Conservation (phyloP, 2,113 vertebrate genomes). For the Ailuropoda melanoleuca region DNA sequence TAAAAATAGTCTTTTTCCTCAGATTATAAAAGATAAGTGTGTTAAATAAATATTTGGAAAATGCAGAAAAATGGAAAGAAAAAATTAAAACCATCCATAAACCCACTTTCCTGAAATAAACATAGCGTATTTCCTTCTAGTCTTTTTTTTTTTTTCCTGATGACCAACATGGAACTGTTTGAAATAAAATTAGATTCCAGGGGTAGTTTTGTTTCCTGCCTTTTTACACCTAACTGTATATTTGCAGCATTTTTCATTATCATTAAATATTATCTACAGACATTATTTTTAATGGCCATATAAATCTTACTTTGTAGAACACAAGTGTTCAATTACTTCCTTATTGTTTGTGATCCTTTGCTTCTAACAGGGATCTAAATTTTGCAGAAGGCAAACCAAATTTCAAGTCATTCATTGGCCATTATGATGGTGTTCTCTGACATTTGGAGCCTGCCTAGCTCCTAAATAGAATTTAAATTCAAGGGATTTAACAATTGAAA, state of each 20-base stretch:
- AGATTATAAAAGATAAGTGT: not conserved
- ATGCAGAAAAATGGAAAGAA: not conserved
- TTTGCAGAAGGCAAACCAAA: slow-evolving; percentile 45
- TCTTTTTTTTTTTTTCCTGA: not conserved
- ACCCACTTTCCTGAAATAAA: not conserved
- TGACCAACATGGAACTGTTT: not conserved
- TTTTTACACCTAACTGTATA: not conserved
- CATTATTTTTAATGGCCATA: not conserved
- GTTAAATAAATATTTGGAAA: not conserved
- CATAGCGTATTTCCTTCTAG: not conserved
- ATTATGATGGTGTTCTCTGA: slow-evolving; percentile 45
- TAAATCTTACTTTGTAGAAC: not conserved
- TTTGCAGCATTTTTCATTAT: not conserved
- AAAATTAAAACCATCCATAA: not conserved
- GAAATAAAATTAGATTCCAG: slow-evolving; percentile 28
- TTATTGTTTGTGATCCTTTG: not conserved
- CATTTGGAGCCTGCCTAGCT: slow-evolving; percentile 24
- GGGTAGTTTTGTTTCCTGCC: not conserved
- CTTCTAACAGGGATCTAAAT: slow-evolving; percentile 11
- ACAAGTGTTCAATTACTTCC: not conserved
- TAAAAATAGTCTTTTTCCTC: not conserved
- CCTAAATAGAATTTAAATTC: slow-evolving; percentile 66
- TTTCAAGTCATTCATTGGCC: not conserved
- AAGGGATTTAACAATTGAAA: slow-evolving; percentile 38
- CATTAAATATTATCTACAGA: slow-evolving; percentile 14